phyloP scores from a whole-genome alignment of 2,797 vertebrate species.

The Stomatorhinus walkeri region DNA sequence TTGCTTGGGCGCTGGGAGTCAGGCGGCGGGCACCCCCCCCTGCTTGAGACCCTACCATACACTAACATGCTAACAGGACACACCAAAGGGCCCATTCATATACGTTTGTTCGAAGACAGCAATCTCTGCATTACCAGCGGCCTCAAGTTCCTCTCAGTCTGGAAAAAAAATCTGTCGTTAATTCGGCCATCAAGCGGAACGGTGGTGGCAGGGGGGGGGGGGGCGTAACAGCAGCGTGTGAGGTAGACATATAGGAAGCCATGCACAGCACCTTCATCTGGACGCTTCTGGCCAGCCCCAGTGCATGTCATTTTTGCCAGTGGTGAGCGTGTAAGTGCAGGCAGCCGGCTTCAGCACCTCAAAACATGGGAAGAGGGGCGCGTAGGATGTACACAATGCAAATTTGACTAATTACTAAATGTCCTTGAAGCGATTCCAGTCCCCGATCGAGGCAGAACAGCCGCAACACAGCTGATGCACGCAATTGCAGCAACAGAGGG shows the following conservation, averaged over 20 bases:
- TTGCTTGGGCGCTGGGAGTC: neutral
- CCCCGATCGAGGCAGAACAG: conserved; percentile 4
- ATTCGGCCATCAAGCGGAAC: neutral
- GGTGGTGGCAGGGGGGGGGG: neutral
- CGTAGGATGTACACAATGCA: conserved; percentile 17
- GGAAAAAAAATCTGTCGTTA: neutral
- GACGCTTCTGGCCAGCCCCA: conserved; percentile 40
- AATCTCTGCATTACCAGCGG: neutral
- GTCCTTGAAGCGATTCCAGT: conserved; percentile 27
- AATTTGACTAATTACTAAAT: conserved; percentile 30
- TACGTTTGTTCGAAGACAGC: neutral
- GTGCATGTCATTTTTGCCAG: conserved; percentile 35
- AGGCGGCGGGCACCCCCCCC: neutral
- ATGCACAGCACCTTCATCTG: conserved; percentile 33
- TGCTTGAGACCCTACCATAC: neutral
- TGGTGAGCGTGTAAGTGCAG: conserved; percentile 26
- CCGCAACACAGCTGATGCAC: neutral
- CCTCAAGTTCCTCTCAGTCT: neutral
- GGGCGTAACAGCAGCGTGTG: neutral
- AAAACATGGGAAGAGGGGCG: conserved; percentile 17
- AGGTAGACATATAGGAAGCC: neutral
- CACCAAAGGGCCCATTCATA: neutral
- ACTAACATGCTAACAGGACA: neutral
- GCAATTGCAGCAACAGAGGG: neutral
- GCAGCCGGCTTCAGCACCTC: conserved; percentile 25